A percentile compares a stretch with the other conserved stretches of the same genome.
Evolutionary conservation across 2,797 vertebrate genomes (phyloP).

Genomic region (Momotus momota): DNA sequence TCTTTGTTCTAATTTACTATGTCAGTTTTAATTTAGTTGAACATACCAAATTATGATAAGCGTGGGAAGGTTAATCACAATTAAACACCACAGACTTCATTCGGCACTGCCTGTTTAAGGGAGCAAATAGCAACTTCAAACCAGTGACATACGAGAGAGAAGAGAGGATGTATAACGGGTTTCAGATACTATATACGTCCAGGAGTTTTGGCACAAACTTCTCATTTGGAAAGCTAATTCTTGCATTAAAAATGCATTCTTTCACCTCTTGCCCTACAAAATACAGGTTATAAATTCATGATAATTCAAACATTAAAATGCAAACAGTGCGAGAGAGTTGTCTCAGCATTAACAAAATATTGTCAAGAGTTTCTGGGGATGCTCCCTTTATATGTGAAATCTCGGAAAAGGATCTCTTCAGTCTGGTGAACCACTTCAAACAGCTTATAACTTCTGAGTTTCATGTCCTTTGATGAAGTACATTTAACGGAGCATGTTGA

Average conservation of each 20-base stretch:
- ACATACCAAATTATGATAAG: not conserved
- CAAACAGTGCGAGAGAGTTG: not conserved
- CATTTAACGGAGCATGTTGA: not conserved
- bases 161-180: not conserved
- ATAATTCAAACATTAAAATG: not conserved
- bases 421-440: not conserved
- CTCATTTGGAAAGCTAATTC: not conserved
- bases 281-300: not conserved
- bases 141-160: not conserved
- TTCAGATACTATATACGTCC: not conserved
- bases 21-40: not conserved
- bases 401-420: not conserved
- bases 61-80: not conserved
- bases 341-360: not conserved
- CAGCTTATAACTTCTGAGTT: not conserved
- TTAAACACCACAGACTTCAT: not conserved
- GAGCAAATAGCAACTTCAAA: not conserved
- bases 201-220: not conserved
- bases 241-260: not conserved
- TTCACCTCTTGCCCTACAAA: not conserved
- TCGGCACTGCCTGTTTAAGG: not conserved
- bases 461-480: not conserved
- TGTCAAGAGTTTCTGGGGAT: not conserved
- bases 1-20: not conserved
- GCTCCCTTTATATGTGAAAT: not conserved